Conservation (phyloP, 2,113 vertebrate genomes). For the Ceratotherium simum region DNA sequence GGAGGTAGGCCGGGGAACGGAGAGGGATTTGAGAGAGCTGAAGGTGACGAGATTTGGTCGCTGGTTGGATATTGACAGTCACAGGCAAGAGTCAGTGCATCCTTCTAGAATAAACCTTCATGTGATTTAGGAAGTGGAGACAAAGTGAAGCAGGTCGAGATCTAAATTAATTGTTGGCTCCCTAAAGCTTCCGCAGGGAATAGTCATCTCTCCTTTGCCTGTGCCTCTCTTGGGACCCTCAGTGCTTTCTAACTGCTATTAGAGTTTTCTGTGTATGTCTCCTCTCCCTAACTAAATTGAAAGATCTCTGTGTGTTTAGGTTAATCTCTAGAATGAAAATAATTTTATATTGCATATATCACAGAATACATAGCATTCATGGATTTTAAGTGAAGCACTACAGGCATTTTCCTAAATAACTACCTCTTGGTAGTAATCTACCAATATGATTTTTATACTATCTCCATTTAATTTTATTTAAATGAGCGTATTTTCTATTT, state of each 20-base stretch:
- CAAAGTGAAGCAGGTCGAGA: neutral
- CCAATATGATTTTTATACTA: neutral
- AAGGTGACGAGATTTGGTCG: neutral
- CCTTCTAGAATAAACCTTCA: neutral
- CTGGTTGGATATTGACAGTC: neutral
- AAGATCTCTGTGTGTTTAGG: neutral
- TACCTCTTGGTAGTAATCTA: neutral
- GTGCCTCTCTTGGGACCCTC: neutral
- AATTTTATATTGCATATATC: neutral
- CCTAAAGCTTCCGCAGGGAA: neutral
- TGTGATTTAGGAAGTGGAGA: neutral
- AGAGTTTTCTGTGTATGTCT: neutral
- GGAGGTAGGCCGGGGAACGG: neutral
- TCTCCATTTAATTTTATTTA: conserved; percentile 21
- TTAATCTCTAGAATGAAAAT: neutral
- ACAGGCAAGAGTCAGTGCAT: neutral
- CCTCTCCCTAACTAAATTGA: neutral
- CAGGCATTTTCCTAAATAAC: conserved; percentile 12
- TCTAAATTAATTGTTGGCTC: neutral
- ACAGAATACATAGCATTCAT: neutral
- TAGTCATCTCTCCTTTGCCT: neutral
- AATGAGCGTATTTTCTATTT: neutral
- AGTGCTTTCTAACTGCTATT: neutral
- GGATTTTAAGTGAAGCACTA: neutral
- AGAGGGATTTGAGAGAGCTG: neutral